Conservation (phyloP, 1,140 invertebrate species). For the Helicoverpa armigera region DNA sequence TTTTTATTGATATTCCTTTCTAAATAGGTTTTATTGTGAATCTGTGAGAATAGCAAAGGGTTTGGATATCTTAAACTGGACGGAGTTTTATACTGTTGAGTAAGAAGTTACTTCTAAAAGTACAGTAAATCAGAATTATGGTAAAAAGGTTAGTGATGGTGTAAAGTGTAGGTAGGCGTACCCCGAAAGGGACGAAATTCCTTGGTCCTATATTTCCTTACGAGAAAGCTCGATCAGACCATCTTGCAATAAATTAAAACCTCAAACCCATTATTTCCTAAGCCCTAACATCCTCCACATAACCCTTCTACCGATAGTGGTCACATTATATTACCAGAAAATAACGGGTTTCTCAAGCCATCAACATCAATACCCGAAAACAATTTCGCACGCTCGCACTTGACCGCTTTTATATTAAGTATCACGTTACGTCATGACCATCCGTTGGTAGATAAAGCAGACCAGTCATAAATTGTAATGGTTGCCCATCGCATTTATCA, state of each 20-base stretch:
- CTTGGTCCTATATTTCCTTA: too few relatives aligned
- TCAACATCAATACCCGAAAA: background rate
- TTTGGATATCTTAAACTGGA: constrained; percentile 5
- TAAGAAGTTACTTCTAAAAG: background rate
- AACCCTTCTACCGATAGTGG: too few relatives aligned
- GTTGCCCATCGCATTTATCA: constrained; percentile 60
- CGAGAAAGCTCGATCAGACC: too few relatives aligned
- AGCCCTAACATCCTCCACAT: too few relatives aligned
- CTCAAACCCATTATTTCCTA: too few relatives aligned
- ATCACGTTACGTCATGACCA: constrained; percentile 48
- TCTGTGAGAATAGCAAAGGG: constrained; percentile 4
- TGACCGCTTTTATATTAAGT: constrained; percentile 53
- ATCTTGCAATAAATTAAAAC: too few relatives aligned
- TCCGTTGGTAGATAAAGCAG: constrained; percentile 57
- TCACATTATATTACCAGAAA: too few relatives aligned
- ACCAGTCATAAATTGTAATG: constrained; percentile 63
- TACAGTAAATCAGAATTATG: too few relatives aligned
- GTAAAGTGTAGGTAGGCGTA: too few relatives aligned
- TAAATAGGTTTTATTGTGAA: constrained; percentile 43
- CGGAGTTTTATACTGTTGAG: background rate
- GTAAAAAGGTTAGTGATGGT: too few relatives aligned
- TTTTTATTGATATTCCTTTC: constrained; percentile 53
- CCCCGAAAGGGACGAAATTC: too few relatives aligned
- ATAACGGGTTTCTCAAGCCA: too few relatives aligned
- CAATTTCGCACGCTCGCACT: constrained; percentile 10